Evolutionary conservation across 2,888 invertebrate genomes (phyloP), one percentile per base, ranked within the genome.

Genomic region (Himalopsyche tibetana): DNA sequence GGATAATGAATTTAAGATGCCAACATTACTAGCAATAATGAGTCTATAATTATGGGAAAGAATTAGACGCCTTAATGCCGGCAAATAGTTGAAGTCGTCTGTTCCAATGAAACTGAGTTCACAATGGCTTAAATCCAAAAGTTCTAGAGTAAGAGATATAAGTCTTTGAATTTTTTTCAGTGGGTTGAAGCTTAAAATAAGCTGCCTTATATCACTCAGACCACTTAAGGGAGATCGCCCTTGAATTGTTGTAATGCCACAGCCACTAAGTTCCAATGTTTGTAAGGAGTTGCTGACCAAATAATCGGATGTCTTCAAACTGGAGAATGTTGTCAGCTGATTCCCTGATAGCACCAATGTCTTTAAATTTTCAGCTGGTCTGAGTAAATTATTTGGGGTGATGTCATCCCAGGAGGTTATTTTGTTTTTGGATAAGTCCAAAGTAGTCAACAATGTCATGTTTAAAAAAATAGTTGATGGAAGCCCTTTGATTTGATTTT

Each of bases 271-370:
- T 88, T 94, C 94, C 86, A 96, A 91, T 19, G 93, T 93, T 89
- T 93, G 93, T 38, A 96, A 90, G 0, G 94, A 94, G 17, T 92
- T 90, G 89, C 95, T 96, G 74, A 93, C 92, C 4, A 96, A 90
- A n/a, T 94, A 91, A 86, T 94, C 93, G 56, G 91, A 90, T 82
- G 92, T 91, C 28, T 93, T 93, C 80, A 92, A 91, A 89, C 92
- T 92, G 0, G 92, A 93, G 90, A 95, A 92, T 56, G 91, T 92
- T 63, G 89, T 90, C 69, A 96, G 91, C 55, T 93, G 93, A 91
- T 96, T 96, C 82, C 93, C 91, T 0, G 95, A 95, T n/a, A 96
- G 91, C 88, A 95, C 94, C n/a, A 96, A 91, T 69, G 91, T 92
- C 89, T 92, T 93, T 82, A 96, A 91, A 82, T 92, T 94, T 0